Evolutionary conservation across 2,113 vertebrate species (phyloP).

Genomic region (Nestor notabilis): DNA sequence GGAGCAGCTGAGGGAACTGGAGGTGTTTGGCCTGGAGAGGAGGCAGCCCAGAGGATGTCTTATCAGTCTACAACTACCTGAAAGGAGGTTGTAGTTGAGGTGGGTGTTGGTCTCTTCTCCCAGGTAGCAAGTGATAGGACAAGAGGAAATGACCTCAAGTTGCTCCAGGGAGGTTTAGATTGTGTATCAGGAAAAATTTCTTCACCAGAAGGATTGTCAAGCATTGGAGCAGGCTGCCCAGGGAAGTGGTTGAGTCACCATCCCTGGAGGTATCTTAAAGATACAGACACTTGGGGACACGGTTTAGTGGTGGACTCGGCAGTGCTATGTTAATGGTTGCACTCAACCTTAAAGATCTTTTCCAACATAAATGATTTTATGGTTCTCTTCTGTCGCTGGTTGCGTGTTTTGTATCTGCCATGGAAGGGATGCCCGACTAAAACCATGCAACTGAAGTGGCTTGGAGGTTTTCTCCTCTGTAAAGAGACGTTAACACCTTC

Average conservation of each 20-base stretch:
- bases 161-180: not conserved
- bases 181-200: not conserved
- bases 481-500: not conserved
- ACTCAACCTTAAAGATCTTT: not conserved
- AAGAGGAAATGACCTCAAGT: not conserved
- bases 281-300: fast-evolving
- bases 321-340: not conserved
- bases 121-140: not conserved
- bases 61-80: fast-evolving
- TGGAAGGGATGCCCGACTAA: not conserved
- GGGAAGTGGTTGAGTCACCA: not conserved
- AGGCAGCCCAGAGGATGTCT: not conserved
- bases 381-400: not conserved
- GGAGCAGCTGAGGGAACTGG: not conserved
- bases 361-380: not conserved
- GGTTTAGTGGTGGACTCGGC: not conserved
- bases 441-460: not conserved
- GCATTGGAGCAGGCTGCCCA: not conserved
- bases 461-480: not conserved
- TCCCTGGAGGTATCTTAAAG: not conserved
- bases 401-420: not conserved
- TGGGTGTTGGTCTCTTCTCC: fast-evolving
- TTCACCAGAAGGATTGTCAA: not conserved
- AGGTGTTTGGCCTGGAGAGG: not conserved
- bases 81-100: fast-evolving